These are phyloP conservation scores for Rhadina sibilatrix DNA, from an alignment of 2,113 vertebrate genomes.

Conservation along the genomic window DNA sequence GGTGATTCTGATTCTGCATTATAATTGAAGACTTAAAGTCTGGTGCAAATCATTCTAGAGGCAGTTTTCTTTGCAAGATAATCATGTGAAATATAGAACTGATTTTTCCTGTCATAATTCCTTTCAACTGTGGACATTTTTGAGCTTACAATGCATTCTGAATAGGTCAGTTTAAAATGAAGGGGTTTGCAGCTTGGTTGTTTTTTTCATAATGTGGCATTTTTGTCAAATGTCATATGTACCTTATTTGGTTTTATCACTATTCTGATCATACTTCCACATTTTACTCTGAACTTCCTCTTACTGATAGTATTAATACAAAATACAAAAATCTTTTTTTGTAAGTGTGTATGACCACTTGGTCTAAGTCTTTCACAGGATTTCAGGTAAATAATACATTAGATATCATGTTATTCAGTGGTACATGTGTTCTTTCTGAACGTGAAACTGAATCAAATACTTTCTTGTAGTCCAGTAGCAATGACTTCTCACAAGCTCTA, in stretches of 20 bases:
- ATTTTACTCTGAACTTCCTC: neutral
- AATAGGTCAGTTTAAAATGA: neutral
- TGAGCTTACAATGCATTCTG: neutral
- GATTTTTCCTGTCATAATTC: neutral
- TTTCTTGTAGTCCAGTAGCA: neutral
- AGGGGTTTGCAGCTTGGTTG: accelerated
- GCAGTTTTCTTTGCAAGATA: neutral
- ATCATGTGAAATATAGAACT: neutral
- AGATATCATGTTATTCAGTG: neutral
- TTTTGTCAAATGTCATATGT: neutral
- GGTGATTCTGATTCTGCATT: neutral
- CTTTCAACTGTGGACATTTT: neutral
- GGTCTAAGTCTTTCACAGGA: neutral
- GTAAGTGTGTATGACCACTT: accelerated
- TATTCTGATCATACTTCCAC: neutral
- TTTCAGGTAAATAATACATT: neutral
- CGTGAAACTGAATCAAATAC: neutral
- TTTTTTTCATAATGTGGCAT: neutral
- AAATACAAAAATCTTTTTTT: neutral
- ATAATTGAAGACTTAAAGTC: neutral
- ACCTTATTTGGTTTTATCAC: neutral
- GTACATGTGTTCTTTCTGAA: neutral
- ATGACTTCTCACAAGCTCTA: neutral
- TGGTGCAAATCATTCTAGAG: neutral
- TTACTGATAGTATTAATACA: neutral